Evolutionary conservation across 2,888 invertebrate genomes (phyloP).

Genomic region (Therioaphis trifolii): DNA sequence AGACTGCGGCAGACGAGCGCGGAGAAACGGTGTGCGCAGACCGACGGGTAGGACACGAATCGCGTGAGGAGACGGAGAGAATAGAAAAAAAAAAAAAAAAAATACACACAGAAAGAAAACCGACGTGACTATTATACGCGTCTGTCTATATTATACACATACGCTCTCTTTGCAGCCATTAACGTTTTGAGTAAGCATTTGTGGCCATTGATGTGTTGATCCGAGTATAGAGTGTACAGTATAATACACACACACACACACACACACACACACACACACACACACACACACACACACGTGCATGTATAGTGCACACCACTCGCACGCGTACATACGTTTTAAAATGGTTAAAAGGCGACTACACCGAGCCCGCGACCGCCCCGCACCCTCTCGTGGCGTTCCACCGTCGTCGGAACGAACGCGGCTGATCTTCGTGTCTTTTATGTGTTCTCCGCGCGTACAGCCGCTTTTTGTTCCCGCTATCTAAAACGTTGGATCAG

Average conservation of each 20-base stretch:
- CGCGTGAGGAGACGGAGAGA: too few relatives aligned
- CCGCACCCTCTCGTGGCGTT: too few relatives aligned
- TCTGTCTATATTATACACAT: not conserved
- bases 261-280: not conserved
- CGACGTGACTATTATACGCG: not conserved
- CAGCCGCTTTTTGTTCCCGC: slow-evolving; percentile 46
- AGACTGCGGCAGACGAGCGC: too few relatives aligned
- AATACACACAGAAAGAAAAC: not conserved
- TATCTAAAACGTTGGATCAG: slow-evolving; percentile 62
- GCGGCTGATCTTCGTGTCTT: slow-evolving; percentile 50
- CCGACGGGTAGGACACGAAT: too few relatives aligned
- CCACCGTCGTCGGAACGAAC: not conserved
- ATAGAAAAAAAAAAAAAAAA: not conserved
- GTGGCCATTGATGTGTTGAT: slow-evolving; percentile 57
- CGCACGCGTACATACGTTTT: not conserved
- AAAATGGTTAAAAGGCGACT: slow-evolving; percentile 35
- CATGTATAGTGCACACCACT: too few relatives aligned
- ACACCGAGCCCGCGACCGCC: not conserved
- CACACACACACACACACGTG: not conserved
- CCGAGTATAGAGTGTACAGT: not conserved
- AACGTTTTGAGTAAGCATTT: slow-evolving; percentile 53
- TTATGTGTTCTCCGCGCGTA: not conserved
- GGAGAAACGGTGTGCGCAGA: too few relatives aligned
- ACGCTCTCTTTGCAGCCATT: slow-evolving; percentile 32
- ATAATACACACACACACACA: slow-evolving; percentile 9